Evolutionary conservation across 1,140 invertebrate species (phyloP), one percentile per base, ranked within the genome.

Genomic region (Atta colombica): DNA sequence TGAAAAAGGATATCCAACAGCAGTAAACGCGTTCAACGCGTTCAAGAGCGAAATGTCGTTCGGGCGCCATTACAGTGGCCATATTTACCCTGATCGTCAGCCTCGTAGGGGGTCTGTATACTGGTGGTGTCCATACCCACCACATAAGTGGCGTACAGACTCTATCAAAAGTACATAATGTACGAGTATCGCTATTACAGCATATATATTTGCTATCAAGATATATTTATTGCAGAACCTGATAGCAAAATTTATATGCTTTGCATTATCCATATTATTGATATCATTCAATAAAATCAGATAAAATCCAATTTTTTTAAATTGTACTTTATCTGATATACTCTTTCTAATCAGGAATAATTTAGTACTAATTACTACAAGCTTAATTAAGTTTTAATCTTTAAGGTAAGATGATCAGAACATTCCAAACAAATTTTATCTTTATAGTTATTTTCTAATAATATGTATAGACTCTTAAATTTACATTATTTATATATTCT

Each of bases 61-160:
- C 72, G 92, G 93, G 89, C 94, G 94, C 94, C 94, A 95, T 95
- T 95, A 92, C 91, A 93, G 93, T 93, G 91, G 94, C 94, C 94
- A 94, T 94, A 93, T 94, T 95, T 94, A 94, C 92, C 89, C 92
- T 91, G 92, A 91, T 93, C 90, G 87, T 88, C 88, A 90, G 88
- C 90, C 86, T 87, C 86, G 66, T 84, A 90, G 92, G 93, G 89
- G 93, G 92, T 91, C 89, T 89, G 80, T 87, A 77, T 82, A 81
- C 86, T 86, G 87, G 90, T 91, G 82, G 91, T 93, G 92, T 90
- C 91, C 88, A 89, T 91, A 91, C 88, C 91, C 89, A 88, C 91
- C 90, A 91, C 89, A 88, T 93, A 91, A 93, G 91, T 92, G 92
- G 87, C 66, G 93, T 93, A 94, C 93, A 95, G 90, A 74, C 86